phyloP scores from a whole-genome alignment of 2,888 invertebrate genomes.

The Ennomos erosarius region DNA sequence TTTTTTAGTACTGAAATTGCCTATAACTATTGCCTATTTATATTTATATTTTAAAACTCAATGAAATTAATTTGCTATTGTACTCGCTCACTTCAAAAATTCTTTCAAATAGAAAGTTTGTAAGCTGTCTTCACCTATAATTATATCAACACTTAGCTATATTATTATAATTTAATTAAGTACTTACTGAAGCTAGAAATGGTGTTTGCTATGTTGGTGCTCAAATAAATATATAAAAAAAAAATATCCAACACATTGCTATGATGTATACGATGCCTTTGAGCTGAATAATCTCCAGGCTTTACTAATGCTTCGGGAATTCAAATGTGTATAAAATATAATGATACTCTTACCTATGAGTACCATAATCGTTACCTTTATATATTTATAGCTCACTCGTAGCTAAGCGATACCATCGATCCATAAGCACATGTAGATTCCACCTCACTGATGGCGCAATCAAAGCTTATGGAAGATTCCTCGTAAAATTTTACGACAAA shows the following conservation, averaged over 20 bases:
- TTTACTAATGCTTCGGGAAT: slow-evolving; percentile 5
- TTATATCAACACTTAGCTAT: too few species aligned
- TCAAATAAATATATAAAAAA: too few species aligned
- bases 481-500: slow-evolving; percentile 72
- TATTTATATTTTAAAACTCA: too few species aligned
- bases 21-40: too few species aligned
- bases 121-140: too few species aligned
- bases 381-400: slow-evolving; percentile 23
- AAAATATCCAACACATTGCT: slow-evolving; percentile 33
- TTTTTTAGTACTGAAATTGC: too few species aligned
- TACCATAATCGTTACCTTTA: slow-evolving; percentile 29
- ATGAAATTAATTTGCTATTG: too few species aligned
- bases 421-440: slow-evolving; percentile 27
- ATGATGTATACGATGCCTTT: slow-evolving; percentile 18
- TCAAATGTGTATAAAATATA: slow-evolving; percentile 18
- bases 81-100: too few species aligned
- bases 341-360: slow-evolving; percentile 24
- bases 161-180: too few species aligned
- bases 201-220: too few species aligned
- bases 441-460: slow-evolving; percentile 58
- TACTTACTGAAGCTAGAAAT: too few species aligned
- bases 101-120: too few species aligned
- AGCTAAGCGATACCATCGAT: slow-evolving; percentile 27
- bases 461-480: slow-evolving; percentile 68
- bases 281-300: not conserved